phyloP scores from a whole-genome alignment of 2,113 vertebrate genomes.

The Cyprinus carpio region DNA sequence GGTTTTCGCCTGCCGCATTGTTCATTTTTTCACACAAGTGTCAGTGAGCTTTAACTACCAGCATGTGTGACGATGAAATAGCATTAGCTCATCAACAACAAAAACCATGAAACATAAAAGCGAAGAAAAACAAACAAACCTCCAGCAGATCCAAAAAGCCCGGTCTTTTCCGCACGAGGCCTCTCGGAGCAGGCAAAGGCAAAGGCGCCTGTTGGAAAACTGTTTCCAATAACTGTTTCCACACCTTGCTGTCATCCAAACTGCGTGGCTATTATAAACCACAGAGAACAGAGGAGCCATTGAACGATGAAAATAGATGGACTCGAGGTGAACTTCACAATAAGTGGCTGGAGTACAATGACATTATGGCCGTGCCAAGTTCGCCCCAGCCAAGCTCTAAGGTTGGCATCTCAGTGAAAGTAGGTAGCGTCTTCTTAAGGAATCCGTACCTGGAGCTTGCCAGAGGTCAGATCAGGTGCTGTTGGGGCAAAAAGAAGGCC shows the following conservation, averaged over 20 bases:
- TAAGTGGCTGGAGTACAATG: slow-evolving; percentile 37
- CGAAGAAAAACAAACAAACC: slow-evolving; percentile 13
- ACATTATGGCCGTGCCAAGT: slow-evolving; percentile 6
- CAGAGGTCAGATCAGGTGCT: slow-evolving; percentile 35
- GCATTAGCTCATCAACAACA: not conserved
- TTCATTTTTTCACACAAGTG: slow-evolving; percentile 5
- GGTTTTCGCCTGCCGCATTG: slow-evolving; percentile 31
- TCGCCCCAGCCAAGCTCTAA: slow-evolving; percentile 6
- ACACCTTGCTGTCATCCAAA: slow-evolving; percentile 42
- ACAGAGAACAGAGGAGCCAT: slow-evolving; percentile 49
- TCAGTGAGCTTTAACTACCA: slow-evolving; percentile 11
- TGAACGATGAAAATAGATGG: slow-evolving; percentile 46
- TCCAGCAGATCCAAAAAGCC: slow-evolving; percentile 24
- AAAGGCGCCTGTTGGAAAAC: slow-evolving; percentile 20
- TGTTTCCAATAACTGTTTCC: slow-evolving; percentile 48
- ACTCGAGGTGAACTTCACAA: slow-evolving; percentile 47
- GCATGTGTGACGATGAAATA: not conserved
- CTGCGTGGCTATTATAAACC: slow-evolving; percentile 32
- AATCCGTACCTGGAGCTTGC: slow-evolving; percentile 39
- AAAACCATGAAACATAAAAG: slow-evolving; percentile 14
- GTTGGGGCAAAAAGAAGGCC: not conserved
- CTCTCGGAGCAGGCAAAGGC: not conserved
- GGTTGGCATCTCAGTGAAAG: slow-evolving; percentile 50
- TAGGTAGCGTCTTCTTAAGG: slow-evolving; percentile 49
- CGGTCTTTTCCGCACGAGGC: not conserved